Percentiles rank a stretch among this genome's conserved stretches.
phyloP scores from a whole-genome alignment of 2,888 invertebrate species.

The Melinopterus prodromus region DNA sequence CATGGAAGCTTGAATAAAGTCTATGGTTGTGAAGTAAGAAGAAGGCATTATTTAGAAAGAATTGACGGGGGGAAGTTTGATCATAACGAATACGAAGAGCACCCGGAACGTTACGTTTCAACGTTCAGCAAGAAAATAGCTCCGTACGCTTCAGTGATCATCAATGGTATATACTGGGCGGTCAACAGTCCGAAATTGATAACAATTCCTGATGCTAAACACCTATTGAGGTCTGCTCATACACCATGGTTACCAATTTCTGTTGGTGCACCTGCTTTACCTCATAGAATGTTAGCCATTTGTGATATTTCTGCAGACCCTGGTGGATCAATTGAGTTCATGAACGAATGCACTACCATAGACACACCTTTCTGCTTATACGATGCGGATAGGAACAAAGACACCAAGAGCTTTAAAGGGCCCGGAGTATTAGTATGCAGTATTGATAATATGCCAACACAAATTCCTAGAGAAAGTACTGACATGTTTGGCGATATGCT shows the following conservation, averaged over 20 bases:
- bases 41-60: slow-evolving; percentile 92
- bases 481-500: slow-evolving; percentile 97
- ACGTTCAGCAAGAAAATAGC: slow-evolving; percentile 97
- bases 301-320: slow-evolving; percentile 99
- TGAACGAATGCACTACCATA: slow-evolving; percentile 99
- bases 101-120: slow-evolving; percentile 94
- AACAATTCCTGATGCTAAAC: slow-evolving; percentile 98
- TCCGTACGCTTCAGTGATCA: slow-evolving; percentile 94
- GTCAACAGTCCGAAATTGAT: slow-evolving; percentile 95
- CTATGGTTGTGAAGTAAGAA: slow-evolving; percentile 69
- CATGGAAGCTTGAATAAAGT: slow-evolving; percentile 97
- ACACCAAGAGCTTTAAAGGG: slow-evolving; percentile 95
- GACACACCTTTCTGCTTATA: slow-evolving; percentile 99
- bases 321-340: slow-evolving; percentile 89
- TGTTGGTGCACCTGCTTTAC: slow-evolving; percentile 85
- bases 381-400: slow-evolving; percentile 97
- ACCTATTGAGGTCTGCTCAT: slow-evolving; percentile 84
- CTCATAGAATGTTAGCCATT: slow-evolving; percentile 91
- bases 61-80: slow-evolving; percentile 94
- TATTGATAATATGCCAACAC: slow-evolving; percentile 99
- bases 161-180: slow-evolving; percentile 99
- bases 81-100: slow-evolving; percentile 84
- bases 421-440: slow-evolving; percentile 99
- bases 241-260: slow-evolving; percentile 94
- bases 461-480: slow-evolving; percentile 95